Evolutionary conservation across 2,797 vertebrate species (phyloP), one percentile per base, ranked within the genome.

Genomic region (Syngnathus acus): DNA sequence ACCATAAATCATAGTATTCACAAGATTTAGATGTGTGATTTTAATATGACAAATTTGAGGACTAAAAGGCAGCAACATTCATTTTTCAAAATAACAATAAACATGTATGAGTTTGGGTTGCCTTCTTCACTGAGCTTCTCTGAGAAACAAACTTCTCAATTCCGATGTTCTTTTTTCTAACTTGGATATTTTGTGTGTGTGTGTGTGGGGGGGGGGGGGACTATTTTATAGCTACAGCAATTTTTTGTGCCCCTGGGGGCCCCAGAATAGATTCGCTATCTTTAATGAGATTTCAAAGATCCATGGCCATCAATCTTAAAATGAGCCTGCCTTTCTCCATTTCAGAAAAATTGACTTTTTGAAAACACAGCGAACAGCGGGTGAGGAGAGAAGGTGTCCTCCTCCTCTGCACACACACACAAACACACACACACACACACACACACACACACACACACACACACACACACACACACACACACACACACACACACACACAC

Each of bases 241-340:
- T 68, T 74, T 82, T 45, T 76, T 79, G 64, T 81, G 68, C 74
- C 78, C 76, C 71, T 0, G 63, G 68, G 75, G 81, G 72, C 68
- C 19, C 9, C 64, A 70, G 77, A 85, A 84, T 83, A 79, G 70
- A 84, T 80, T 83, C 80, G 70, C 72, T 73, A 72, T 43, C 72
- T 68, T 72, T 86, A 84, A 87, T 84, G 80, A 73, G 78, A 83
- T 87, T 87, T 78, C 73, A 82, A 78, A 70, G 71, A 77, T 78
- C 71, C 69, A 64, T 39, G 43, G 78, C 80, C 85, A 87, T 88
- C 84, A 81, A 83, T 88, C 85, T 86, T 80, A 69, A 76, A 83
- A 84, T 69, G 79, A 84, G 74, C 66, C 75, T 71, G 75, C 71
- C 76, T 72, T 71, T 78, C 72, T 76, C 77, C 79, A 87, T 84